Evolutionary conservation across 1,140 invertebrate species (phyloP).

Genomic region (Galendromus occidentalis): DNA sequence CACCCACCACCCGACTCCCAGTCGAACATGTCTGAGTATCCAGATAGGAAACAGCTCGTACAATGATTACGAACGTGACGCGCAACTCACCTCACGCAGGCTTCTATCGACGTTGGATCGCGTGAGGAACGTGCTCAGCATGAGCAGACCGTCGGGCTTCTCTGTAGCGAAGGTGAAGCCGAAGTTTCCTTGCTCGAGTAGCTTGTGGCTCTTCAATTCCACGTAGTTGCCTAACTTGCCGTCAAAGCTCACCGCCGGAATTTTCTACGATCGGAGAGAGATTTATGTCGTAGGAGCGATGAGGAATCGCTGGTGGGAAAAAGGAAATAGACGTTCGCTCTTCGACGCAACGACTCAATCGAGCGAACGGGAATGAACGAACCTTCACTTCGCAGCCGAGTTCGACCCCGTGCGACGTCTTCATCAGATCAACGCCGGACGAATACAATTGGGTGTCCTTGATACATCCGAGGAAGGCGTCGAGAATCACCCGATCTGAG

Average conservation of each 20-base stretch:
- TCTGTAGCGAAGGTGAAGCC: slow-evolving; percentile 56
- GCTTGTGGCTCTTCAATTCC: slow-evolving; percentile 42
- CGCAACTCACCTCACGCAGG: slow-evolving; percentile 14
- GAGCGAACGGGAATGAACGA: slow-evolving; percentile 22
- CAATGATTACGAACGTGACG: not conserved
- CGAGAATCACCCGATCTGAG: slow-evolving; percentile 25
- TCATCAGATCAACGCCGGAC: slow-evolving; percentile 41
- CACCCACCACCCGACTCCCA: not conserved
- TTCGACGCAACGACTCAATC: not conserved
- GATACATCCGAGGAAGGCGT: slow-evolving; percentile 58
- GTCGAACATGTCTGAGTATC: not conserved
- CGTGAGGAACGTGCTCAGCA: slow-evolving; percentile 40
- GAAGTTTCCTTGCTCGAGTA: slow-evolving; percentile 39
- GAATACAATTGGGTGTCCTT: slow-evolving; percentile 51
- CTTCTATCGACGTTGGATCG: slow-evolving; percentile 2
- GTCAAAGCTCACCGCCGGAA: slow-evolving; percentile 45
- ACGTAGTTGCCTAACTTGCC: slow-evolving; percentile 46
- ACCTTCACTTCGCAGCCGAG: slow-evolving; percentile 49
- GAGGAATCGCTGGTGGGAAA: not conserved
- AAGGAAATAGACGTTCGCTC: not conserved
- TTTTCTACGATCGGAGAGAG: slow-evolving; percentile 29
- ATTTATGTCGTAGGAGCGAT: slow-evolving; percentile 5
- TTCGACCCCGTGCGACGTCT: slow-evolving; percentile 50
- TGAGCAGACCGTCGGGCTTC: slow-evolving; percentile 43
- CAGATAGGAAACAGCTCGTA: not conserved